Evolutionary conservation across 2,113 vertebrate genomes (phyloP), one percentile per base, ranked within the genome.

Genomic region (Misgurnus mizolepis): DNA sequence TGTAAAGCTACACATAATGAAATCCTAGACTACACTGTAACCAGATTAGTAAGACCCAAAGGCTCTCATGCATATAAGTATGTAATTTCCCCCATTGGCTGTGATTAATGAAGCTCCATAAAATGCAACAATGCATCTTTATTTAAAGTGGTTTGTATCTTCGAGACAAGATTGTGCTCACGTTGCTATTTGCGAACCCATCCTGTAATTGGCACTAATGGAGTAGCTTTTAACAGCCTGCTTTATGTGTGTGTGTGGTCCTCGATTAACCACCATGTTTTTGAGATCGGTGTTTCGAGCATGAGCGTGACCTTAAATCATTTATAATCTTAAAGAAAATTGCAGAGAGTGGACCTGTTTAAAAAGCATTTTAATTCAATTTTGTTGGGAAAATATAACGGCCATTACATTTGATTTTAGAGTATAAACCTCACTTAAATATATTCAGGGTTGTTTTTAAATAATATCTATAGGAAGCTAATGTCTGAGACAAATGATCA

Each of bases 21-120:
- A 50, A 50, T 58, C 11, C 17, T 11, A 75, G 7, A 22, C 39
- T 3, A 41, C 64, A 4, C 45, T 2, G 41, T 65, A 41, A 45
- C 18, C 50, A 41, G 5, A 43, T 22, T 27, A 6, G 40, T 14
- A 18, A 58, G 12, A 39, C 50, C 79, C 40, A 40, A 45, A 47
- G 72, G 45, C 34, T 71, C 8, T 77, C 60, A 68, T 66, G 62
- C 55, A 50, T 82, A 27, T 74, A 62, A 66, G 27, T 17, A 66
- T 62, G 41, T 55, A 50, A 64, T 80, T 82, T 75, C 66, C 67
- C 22, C 18, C 65, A 60, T 66, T 67, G 61, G 12, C 65, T 40
- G 41, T 66, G 70, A 77, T 41, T 79, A 79, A 86, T 73, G 61
- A 68, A 67, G 45, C 65, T 53, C 15, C n/a, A 65, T 47, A 14